These are phyloP conservation scores for Aurelia coerulea DNA, from an alignment of 30 jellyfish, hydroid and myxozoan genomes.

Conservation along the genomic window DNA sequence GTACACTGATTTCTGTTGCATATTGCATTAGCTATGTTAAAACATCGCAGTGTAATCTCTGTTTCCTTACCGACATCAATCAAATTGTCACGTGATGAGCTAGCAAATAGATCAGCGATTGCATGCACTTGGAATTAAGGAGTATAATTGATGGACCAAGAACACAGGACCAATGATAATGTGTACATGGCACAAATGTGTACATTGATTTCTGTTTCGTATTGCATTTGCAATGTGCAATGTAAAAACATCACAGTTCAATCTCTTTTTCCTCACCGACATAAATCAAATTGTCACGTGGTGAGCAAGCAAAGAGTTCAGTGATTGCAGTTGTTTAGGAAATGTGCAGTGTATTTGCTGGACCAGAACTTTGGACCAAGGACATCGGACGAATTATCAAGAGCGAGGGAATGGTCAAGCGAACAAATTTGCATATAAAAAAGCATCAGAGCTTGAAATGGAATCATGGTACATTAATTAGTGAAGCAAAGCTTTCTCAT, in stretches of 20 bases:
- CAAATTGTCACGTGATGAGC: slow-evolving; percentile 38
- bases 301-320: not conserved
- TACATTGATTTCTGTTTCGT: slow-evolving; percentile 41
- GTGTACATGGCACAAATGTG: not conserved
- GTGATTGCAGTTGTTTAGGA: too few relatives aligned
- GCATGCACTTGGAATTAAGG: not conserved
- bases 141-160: slow-evolving; percentile 3
- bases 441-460: too few relatives aligned
- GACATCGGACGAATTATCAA: too few relatives aligned
- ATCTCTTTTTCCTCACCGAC: slow-evolving; percentile 54
- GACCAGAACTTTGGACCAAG: too few relatives aligned
- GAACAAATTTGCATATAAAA: too few relatives aligned
- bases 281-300: slow-evolving; percentile 50
- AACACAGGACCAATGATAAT: too few relatives aligned
- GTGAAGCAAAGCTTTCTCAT: too few relatives aligned
- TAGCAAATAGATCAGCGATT: not conserved
- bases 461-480: too few relatives aligned
- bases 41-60: slow-evolving; percentile 32
- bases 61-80: slow-evolving; percentile 63
- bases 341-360: too few relatives aligned
- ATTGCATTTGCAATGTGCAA: slow-evolving; percentile 27
- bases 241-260: slow-evolving; percentile 17
- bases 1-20: slow-evolving; percentile 48
- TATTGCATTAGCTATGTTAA: slow-evolving; percentile 41
- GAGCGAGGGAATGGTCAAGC: too few relatives aligned